phyloP scores from a whole-genome alignment of 2,113 vertebrate genomes.

The Syrrhaptes paradoxus region DNA sequence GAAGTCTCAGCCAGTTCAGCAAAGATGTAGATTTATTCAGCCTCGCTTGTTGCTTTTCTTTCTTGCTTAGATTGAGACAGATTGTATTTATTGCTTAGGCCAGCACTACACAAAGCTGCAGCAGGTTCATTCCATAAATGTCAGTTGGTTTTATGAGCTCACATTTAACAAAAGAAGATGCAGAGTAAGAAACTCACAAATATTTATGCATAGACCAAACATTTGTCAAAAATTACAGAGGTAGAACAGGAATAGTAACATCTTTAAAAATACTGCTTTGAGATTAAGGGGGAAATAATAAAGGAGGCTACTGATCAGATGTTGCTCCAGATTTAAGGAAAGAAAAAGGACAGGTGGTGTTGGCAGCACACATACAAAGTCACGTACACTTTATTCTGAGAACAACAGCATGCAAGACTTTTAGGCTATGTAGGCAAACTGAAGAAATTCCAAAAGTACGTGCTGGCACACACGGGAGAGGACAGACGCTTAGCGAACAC shows the following conservation, averaged over 20 bases:
- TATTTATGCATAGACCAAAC: background rate
- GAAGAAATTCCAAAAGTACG: background rate
- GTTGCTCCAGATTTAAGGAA: background rate
- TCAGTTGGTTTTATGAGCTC: conserved; percentile 40
- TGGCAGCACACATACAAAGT: background rate
- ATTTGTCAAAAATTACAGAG: background rate
- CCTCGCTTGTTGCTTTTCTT: background rate
- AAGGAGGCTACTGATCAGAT: background rate
- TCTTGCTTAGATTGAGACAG: background rate
- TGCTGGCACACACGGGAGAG: background rate
- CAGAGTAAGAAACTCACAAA: background rate
- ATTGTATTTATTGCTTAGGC: conserved; percentile 20
- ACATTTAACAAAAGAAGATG: conserved; percentile 36
- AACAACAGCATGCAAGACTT: background rate
- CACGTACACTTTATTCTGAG: background rate
- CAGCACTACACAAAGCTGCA: background rate
- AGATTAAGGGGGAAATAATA: background rate
- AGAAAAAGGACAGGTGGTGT: background rate
- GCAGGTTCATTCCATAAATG: conserved; percentile 12
- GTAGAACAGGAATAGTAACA: background rate
- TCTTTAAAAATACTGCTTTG: background rate
- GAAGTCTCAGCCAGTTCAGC: conserved; percentile 1
- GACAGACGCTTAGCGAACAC: fast-evolving
- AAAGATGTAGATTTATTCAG: conserved; percentile 26
- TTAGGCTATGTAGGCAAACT: background rate